Base-by-base conservation (phyloP, 2,888 invertebrate genomes). In the Synergus gifuensis region DNA sequence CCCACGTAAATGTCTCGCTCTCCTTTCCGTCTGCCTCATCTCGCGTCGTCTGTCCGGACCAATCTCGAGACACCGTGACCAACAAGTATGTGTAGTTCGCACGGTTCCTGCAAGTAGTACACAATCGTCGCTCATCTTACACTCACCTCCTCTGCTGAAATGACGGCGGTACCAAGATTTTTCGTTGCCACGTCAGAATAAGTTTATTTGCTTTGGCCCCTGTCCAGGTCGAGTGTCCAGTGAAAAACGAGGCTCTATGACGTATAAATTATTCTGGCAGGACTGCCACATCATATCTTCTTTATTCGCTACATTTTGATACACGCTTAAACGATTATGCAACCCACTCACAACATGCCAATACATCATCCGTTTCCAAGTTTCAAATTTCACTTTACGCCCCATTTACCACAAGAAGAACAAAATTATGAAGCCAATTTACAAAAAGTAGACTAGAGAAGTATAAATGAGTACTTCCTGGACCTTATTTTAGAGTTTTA, bases 41-140 rank as follows among this genome's bases (percentile, higher is more conserved):
- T 81, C 80, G 80, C 82, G 85, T 85, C 85, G 84, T 83, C 83
- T 83, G 84, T 86, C 87, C 83, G 82, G 82, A 82, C 84, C 87
- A 85, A 87, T 87, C 86, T 85, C 83, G 82, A 85, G 84, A 81
- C 83, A 84, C 82, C 86, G 85, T 84, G 86, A 85, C 86, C 82
- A 84, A 87, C 84, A 84, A 84, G 77, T 76, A 76, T 69, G 69
- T 80, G 84, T 84, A 83, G 76, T 83, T 84, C 83, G 82, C 83
- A 84, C 79, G 83, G 85, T 78, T 81, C 83, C 83, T 83, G 78
- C 85, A 84, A 83, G 85, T 87, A 85, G 83, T 86, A 82, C 86
- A 86, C 88, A 86, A 88, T 88, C 88, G 84, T 86, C 82, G 84
- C 80, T 85, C 83, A 82, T 84, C 81, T 79, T 80, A 64, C 66